These are phyloP conservation scores for Phaonia tiefii DNA, from an alignment of 2,888 invertebrate genomes.

Conservation along the genomic window DNA sequence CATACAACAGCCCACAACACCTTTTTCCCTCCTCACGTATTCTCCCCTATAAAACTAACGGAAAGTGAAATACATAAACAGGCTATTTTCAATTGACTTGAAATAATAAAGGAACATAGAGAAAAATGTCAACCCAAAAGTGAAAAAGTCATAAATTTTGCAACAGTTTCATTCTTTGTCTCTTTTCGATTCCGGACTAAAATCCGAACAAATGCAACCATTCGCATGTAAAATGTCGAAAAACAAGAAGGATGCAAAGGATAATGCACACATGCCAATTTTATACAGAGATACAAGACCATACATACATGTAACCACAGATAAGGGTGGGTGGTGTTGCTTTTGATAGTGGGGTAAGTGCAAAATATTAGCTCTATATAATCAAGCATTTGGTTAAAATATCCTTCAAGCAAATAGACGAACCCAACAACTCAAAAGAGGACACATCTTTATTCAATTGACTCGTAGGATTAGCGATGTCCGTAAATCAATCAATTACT, in stretches of 20 bases:
- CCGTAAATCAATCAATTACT: conserved; percentile 63
- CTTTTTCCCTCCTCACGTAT: background rate
- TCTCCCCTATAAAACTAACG: conserved; percentile 42
- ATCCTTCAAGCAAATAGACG: conserved; percentile 19
- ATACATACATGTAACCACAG: background rate
- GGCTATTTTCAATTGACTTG: conserved; percentile 42
- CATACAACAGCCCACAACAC: conserved; percentile 35
- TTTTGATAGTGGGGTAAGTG: conserved; percentile 39
- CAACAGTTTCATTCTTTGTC: conserved; percentile 58
- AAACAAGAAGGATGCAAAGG: conserved; percentile 39
- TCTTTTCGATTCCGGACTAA: background rate
- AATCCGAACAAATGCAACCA: conserved; percentile 53
- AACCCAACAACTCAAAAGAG: conserved; percentile 44
- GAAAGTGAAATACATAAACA: background rate
- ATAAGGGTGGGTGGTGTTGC: conserved; percentile 54
- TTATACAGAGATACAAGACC: conserved; percentile 7
- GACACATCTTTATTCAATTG: conserved; percentile 51
- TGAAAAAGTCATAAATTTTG: conserved; percentile 77
- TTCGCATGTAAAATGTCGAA: conserved; percentile 46
- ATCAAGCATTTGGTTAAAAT: conserved; percentile 43
- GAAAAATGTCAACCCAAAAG: conserved; percentile 71
- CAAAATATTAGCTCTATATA: no score
- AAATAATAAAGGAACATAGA: conserved; percentile 44
- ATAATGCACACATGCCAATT: conserved; percentile 63
- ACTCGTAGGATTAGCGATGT: conserved; percentile 60